Evolutionary conservation across 2,113 vertebrate genomes (phyloP).

Genomic region (Chaenocephalus aceratus): DNA sequence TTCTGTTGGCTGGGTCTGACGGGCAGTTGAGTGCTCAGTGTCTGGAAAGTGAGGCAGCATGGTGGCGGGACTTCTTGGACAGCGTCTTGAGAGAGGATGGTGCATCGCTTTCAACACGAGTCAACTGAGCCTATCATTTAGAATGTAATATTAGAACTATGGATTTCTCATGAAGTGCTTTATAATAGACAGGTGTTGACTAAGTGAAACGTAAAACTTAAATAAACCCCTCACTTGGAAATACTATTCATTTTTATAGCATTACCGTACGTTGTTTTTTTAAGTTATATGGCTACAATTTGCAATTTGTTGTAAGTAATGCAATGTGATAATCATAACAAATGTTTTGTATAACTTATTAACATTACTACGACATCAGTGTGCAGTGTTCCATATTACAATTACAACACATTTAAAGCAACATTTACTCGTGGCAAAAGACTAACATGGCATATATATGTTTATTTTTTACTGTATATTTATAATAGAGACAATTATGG

Average conservation of each 20-base stretch:
- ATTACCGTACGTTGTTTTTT: too few relatives aligned
- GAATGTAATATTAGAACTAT: constrained; percentile 40
- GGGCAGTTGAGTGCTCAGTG: constrained; percentile 62
- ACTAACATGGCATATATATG: not conserved
- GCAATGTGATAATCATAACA: not conserved
- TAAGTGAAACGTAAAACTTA: constrained; percentile 15
- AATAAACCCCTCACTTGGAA: constrained; percentile 2
- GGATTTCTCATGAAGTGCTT: constrained; percentile 26
- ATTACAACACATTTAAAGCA: not conserved
- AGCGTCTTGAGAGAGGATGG: constrained; percentile 25
- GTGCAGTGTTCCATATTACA: not conserved
- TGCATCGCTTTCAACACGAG: constrained; percentile 17
- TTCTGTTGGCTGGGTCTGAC: constrained; percentile 60
- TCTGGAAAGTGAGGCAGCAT: constrained; percentile 60
- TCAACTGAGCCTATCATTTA: constrained; percentile 32
- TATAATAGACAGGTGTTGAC: constrained; percentile 14
- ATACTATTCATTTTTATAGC: not conserved
- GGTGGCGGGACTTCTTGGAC: constrained; percentile 42
- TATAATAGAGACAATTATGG: not conserved
- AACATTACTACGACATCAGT: not conserved
- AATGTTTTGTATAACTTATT: not conserved
- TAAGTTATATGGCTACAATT: not conserved
- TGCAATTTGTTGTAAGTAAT: constrained; percentile 7
- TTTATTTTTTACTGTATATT: not conserved
- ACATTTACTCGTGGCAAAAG: not conserved